Percentiles rank a stretch among this genome's conserved stretches.
phyloP scores from a whole-genome alignment of 1,140 invertebrate species.

The Chironomus striatipennis region DNA sequence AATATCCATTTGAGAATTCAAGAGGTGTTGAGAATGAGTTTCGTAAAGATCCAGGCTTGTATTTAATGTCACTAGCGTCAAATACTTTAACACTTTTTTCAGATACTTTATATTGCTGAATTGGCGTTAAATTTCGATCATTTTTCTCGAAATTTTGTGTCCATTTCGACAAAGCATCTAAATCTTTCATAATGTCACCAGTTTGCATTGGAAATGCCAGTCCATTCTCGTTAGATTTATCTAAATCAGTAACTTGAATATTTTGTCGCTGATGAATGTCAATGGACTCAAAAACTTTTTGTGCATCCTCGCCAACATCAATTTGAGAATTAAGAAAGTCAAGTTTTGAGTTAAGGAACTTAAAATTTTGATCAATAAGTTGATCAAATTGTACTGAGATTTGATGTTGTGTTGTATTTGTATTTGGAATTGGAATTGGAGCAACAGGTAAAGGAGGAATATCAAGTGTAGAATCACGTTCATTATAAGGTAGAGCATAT shows the following conservation, averaged over 20 bases:
- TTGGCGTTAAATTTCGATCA: background rate
- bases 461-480: slow-evolving; percentile 14
- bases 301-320: background rate
- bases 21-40: slow-evolving; percentile 22
- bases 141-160: background rate
- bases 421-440: background rate
- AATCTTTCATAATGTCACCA: background rate
- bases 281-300: background rate
- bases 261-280: background rate
- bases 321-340: background rate
- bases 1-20: slow-evolving; percentile 23
- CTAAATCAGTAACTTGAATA: slow-evolving; percentile 24
- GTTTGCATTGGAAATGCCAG: background rate
- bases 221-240: slow-evolving; percentile 21
- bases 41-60: background rate
- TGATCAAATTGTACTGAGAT: background rate
- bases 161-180: slow-evolving; percentile 3
- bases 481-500: slow-evolving; percentile 26
- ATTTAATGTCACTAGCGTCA: slow-evolving; percentile 4
- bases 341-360: background rate
- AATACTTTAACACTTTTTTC: background rate
- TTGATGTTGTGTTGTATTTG: background rate
- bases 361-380: background rate
- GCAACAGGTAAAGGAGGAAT: background rate
- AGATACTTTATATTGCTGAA: background rate